phyloP scores from a whole-genome alignment of 1,140 invertebrate species.

The Sarcophaga bullata region DNA sequence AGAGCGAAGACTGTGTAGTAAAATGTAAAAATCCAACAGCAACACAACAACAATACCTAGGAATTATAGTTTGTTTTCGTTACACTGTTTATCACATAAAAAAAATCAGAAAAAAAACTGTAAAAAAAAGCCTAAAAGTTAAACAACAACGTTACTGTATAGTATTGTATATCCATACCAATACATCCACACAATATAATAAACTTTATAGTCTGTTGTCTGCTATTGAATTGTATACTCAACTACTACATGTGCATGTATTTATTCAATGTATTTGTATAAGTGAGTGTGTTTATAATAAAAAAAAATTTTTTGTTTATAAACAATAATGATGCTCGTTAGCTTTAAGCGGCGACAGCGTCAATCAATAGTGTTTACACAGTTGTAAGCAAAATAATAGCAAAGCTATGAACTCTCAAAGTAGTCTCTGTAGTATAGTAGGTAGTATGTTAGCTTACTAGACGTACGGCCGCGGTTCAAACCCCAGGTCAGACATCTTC shows the following conservation, averaged over 20 bases:
- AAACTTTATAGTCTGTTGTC: too few relatives aligned
- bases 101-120: background rate
- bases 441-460: too few relatives aligned
- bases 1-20: too few relatives aligned
- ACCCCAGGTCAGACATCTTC: too few relatives aligned
- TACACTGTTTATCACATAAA: background rate
- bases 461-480: too few relatives aligned
- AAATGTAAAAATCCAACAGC: background rate
- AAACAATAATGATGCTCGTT: constrained; percentile 21
- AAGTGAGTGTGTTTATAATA: background rate
- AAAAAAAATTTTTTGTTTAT: background rate
- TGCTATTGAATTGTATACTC: too few relatives aligned
- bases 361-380: background rate
- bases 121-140: background rate
- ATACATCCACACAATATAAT: background rate
- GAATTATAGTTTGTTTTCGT: background rate
- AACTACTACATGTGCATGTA: background rate
- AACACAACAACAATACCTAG: background rate
- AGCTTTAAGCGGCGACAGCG: constrained; percentile 3
- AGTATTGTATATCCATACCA: background rate
- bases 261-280: background rate
- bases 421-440: too few relatives aligned
- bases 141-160: background rate
- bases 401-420: too few relatives aligned
- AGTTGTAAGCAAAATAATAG: too few relatives aligned